Base-by-base conservation (phyloP, 2,888 invertebrate species). In the Drosophila yooni region DNA sequence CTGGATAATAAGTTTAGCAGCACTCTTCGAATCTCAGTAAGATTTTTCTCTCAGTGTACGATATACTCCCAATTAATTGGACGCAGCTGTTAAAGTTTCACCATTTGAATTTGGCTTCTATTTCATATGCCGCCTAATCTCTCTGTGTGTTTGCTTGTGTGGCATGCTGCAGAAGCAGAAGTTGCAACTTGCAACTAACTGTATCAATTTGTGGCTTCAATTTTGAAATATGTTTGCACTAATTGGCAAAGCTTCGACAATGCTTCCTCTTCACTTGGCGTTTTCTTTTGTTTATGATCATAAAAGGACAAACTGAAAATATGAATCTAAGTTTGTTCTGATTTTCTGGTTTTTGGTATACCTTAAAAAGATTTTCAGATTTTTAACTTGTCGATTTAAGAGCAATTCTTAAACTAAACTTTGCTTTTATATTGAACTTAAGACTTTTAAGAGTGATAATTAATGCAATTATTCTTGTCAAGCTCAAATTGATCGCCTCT, bases 31-130 rank as follows among this genome's bases (percentile, higher is more conserved):
- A 4, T 46, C 7, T 21, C 46, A 13, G 21, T 46, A 13, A 0
- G 21, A 13, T 15, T 25, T 56, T 56, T 38, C 11, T 27, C 3
- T 27, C n/a, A 21, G 53, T 33, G 21, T 34, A 25, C 5, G 21
- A 25, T 53, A 15, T 36, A 18, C 7, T n/a, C 10, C 38, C 38
- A 85, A 83, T 85, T 85, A 83, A 29, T 83, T 70, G 61, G 50
- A 60, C 69, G 46, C 62, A 65, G 66, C 63, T 70, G 71, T 52
- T 68, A 68, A 72, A 79, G 57, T 33, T 63, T 77, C 15, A 53
- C 40, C 53, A 72, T 77, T 77, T 78, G 69, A 73, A 70, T 74
- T 65, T 36, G 25, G 13, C 5, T 50, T 6, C 21, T 36, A 21
- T 52, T 61, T 13, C 25, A 50, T 21, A 38, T 50, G 10, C 25